Evolutionary conservation across 2,888 invertebrate genomes (phyloP).

Genomic region (Ochlodes sylvanus): DNA sequence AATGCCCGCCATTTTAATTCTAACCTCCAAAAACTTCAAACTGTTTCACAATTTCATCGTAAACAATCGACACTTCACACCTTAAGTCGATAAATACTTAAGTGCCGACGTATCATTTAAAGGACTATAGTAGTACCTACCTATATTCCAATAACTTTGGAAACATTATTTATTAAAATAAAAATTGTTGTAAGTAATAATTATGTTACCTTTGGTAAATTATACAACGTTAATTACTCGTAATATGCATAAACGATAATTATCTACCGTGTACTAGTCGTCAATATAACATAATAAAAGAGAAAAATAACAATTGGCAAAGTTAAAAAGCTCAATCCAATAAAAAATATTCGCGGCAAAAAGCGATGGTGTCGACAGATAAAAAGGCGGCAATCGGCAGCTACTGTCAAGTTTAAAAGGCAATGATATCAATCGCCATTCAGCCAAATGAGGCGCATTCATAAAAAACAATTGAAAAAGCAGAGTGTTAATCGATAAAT

Average conservation of each 20-base stretch:
- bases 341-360: slow-evolving; percentile 27
- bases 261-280: too few species aligned
- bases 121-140: background rate
- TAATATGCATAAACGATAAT: too few species aligned
- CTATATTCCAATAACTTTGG: background rate
- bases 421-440: slow-evolving; percentile 39
- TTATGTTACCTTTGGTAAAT: too few species aligned
- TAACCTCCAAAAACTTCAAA: slow-evolving; percentile 70
- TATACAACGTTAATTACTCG: too few species aligned
- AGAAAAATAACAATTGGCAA: background rate
- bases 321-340: slow-evolving; percentile 16
- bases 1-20: slow-evolving; percentile 80
- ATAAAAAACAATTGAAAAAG: slow-evolving; percentile 34
- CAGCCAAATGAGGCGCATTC: slow-evolving; percentile 35
- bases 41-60: slow-evolving; percentile 62
- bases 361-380: slow-evolving; percentile 26
- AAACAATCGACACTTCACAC: slow-evolving; percentile 56
- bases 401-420: slow-evolving; percentile 36
- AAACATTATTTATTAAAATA: background rate
- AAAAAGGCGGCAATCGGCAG: slow-evolving; percentile 36
- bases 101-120: background rate
- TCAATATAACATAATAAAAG: too few species aligned
- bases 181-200: too few species aligned
- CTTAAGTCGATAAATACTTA: slow-evolving; percentile 36
- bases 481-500: slow-evolving; percentile 48